Evolutionary conservation across 1,140 invertebrate species (phyloP).

Genomic region (Drosophila repletoides): DNA sequence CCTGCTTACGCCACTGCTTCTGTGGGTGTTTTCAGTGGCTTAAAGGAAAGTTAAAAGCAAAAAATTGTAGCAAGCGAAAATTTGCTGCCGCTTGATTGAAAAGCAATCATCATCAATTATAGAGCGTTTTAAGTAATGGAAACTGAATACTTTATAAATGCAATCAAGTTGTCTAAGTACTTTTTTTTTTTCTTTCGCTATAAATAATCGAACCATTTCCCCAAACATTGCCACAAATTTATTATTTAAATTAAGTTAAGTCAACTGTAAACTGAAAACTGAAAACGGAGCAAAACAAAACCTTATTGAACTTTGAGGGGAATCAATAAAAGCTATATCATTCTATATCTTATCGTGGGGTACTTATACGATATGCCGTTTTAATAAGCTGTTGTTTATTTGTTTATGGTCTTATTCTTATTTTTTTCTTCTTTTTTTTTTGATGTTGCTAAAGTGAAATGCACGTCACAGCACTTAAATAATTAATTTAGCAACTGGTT

Average conservation of each 20-base stretch:
- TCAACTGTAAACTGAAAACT: neutral
- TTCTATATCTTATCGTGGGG: constrained; percentile 4
- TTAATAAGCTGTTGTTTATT: neutral
- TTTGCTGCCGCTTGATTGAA: constrained; percentile 27
- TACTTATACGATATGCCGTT: neutral
- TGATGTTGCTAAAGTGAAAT: too few species aligned
- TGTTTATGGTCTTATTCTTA: too few species aligned
- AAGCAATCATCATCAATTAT: constrained; percentile 55
- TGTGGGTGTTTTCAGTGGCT: constrained; percentile 1
- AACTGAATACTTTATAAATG: neutral
- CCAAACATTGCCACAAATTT: too few species aligned
- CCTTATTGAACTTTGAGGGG: constrained; percentile 3
- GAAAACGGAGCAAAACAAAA: neutral
- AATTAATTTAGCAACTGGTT: too few species aligned
- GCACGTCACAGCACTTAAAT: too few species aligned
- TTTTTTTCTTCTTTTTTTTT: too few species aligned
- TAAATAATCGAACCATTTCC: too few species aligned
- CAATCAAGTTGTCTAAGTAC: constrained; percentile 4
- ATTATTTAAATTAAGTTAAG: too few species aligned
- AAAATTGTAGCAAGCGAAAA: constrained; percentile 4
- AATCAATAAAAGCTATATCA: neutral
- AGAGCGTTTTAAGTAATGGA: constrained; percentile 7
- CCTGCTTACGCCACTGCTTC: too few species aligned
- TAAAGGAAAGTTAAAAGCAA: neutral
- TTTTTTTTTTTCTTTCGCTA: too few species aligned